These are phyloP conservation scores for Malacoraja senta DNA, from an alignment of 2,797 vertebrate species.

Conservation along the genomic window DNA sequence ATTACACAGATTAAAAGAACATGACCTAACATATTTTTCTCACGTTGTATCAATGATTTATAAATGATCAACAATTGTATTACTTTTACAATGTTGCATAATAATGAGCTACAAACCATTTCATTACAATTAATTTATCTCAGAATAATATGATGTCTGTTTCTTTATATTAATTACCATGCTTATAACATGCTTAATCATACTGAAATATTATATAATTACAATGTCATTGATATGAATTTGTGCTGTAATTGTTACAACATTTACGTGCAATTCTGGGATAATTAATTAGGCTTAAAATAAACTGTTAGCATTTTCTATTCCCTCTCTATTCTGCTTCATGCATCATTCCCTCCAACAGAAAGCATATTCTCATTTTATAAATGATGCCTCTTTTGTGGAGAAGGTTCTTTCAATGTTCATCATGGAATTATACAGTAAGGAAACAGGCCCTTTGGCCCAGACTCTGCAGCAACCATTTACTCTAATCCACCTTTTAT, in stretches of 20 bases:
- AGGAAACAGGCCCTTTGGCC: too few species aligned
- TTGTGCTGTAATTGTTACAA: slow-evolving; percentile 30
- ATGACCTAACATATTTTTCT: slow-evolving; percentile 25
- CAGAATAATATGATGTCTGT: slow-evolving; percentile 6
- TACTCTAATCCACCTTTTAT: too few species aligned
- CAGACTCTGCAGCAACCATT: too few species aligned
- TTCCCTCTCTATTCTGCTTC: not conserved
- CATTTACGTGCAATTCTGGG: slow-evolving; percentile 6
- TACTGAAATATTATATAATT: slow-evolving; percentile 33
- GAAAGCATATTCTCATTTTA: not conserved
- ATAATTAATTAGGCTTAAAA: slow-evolving; percentile 24
- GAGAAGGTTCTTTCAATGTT: not conserved
- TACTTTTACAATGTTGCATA: slow-evolving; percentile 31
- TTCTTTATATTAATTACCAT: slow-evolving; percentile 35
- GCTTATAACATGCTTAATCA: slow-evolving; percentile 37
- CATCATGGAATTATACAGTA: not conserved
- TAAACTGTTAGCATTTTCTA: not conserved
- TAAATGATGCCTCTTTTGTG: not conserved
- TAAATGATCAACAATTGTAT: slow-evolving; percentile 29
- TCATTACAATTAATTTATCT: slow-evolving; percentile 35
- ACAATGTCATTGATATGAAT: slow-evolving; percentile 27
- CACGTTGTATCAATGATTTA: slow-evolving; percentile 9
- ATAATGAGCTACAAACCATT: slow-evolving; percentile 34
- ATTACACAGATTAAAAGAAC: slow-evolving; percentile 27
- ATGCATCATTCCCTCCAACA: not conserved